Evolutionary conservation across 1,140 invertebrate genomes (phyloP).

Genomic region (Glomeris maerens): DNA sequence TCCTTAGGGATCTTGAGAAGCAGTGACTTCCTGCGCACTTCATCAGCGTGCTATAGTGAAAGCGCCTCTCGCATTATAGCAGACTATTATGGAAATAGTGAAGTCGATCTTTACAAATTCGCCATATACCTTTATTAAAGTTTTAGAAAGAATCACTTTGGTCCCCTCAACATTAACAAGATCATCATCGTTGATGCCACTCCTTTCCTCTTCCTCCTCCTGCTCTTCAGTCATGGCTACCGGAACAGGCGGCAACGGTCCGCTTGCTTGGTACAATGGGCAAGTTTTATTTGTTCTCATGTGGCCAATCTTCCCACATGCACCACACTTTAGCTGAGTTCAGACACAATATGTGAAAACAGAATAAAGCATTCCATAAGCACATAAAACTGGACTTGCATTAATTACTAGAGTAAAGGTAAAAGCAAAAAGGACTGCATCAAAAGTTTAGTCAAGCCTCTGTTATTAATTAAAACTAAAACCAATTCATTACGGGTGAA

Average conservation of each 20-base stretch:
- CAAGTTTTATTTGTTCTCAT: slow-evolving; percentile 93
- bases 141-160: slow-evolving; percentile 22
- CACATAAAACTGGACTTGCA: too few relatives aligned
- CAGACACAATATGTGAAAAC: slow-evolving; percentile 7
- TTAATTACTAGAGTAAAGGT: too few relatives aligned
- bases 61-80: slow-evolving; percentile 14
- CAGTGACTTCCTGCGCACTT: slow-evolving; percentile 59
- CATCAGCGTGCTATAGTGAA: slow-evolving; percentile 51
- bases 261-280: slow-evolving; percentile 63
- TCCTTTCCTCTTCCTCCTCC: slow-evolving; percentile 64
- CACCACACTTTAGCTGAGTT: slow-evolving; percentile 69
- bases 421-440: too few relatives aligned
- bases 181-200: slow-evolving; percentile 59
- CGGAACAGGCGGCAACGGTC: slow-evolving; percentile 44
- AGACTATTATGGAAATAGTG: neutral
- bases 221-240: slow-evolving; percentile 63
- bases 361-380: neutral
- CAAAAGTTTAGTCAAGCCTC: too few relatives aligned
- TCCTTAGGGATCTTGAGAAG: slow-evolving; percentile 73
- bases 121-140: slow-evolving; percentile 11
- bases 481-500: too few relatives aligned
- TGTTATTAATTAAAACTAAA: too few relatives aligned
- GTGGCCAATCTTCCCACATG: slow-evolving; percentile 68
- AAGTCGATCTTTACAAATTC: neutral
- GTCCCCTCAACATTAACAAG: slow-evolving; percentile 77